phyloP scores from a whole-genome alignment of 2,888 invertebrate species.

The Ophion costatus region DNA sequence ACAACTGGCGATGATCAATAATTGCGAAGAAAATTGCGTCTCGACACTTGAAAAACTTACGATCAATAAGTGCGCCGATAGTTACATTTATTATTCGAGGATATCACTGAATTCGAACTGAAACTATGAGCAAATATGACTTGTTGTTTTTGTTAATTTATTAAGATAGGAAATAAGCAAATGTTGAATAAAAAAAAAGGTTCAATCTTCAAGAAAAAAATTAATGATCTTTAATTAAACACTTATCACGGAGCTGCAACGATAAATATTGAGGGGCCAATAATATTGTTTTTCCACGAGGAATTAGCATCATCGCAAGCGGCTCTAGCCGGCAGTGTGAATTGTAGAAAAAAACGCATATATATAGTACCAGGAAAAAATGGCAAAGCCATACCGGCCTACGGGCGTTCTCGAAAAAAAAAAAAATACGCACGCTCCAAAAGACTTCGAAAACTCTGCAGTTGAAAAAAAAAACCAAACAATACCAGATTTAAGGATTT shows the following conservation, averaged over 20 bases:
- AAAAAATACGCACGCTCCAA: neutral
- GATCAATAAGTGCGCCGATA: neutral
- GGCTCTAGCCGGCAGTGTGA: neutral
- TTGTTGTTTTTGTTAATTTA: too few relatives aligned
- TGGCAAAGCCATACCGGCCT: constrained; percentile 12
- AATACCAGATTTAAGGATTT: neutral
- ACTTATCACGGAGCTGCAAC: too few relatives aligned
- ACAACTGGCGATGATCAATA: neutral
- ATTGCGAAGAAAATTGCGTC: neutral
- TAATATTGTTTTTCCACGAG: neutral
- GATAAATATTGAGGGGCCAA: neutral
- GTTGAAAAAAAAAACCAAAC: neutral
- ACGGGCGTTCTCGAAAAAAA: neutral
- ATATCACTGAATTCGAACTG: too few relatives aligned
- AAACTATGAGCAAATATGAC: too few relatives aligned
- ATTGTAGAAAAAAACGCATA: constrained; percentile 2
- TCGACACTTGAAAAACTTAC: neutral
- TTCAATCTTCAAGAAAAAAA: too few relatives aligned
- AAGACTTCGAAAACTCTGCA: neutral
- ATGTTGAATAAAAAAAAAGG: too few relatives aligned
- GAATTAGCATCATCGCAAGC: neutral
- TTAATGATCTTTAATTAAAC: too few relatives aligned
- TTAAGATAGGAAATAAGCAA: too few relatives aligned
- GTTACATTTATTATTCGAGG: neutral
- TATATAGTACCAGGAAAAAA: too few relatives aligned